phyloP scores from a whole-genome alignment of 2,797 vertebrate species.

The Sebastes alutus region DNA sequence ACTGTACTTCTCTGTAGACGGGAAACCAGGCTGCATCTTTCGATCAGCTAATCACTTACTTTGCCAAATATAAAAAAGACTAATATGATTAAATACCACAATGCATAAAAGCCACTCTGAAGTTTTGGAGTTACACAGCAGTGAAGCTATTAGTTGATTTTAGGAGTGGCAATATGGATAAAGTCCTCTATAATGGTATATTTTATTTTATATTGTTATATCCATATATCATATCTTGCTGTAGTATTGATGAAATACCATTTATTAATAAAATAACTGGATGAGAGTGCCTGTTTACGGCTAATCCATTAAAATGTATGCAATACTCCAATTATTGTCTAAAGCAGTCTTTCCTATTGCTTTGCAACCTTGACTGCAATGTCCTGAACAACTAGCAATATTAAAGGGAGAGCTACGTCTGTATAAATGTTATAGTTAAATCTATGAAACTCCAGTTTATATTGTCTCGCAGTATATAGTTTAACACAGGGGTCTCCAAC shows the following conservation, averaged over 20 bases:
- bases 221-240: not conserved
- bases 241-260: not conserved
- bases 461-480: not conserved
- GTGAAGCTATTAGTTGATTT: not conserved
- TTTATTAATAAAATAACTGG: not conserved
- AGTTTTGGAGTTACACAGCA: not conserved
- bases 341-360: not conserved
- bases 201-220: not conserved
- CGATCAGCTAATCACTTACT: slow-evolving; percentile 36
- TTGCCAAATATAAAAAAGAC: slow-evolving; percentile 11
- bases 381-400: not conserved
- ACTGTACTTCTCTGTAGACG: not conserved
- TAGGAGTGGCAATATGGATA: not conserved
- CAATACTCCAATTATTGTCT: not conserved
- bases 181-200: not conserved
- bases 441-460: not conserved
- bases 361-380: not conserved
- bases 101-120: not conserved
- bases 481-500: not conserved
- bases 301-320: not conserved
- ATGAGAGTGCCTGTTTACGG: not conserved
- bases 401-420: not conserved
- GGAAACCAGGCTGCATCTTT: slow-evolving; percentile 23
- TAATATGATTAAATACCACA: slow-evolving; percentile 19
- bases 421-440: not conserved